phyloP scores from a whole-genome alignment of 2,888 invertebrate genomes.

The Callinectes sapidus region DNA sequence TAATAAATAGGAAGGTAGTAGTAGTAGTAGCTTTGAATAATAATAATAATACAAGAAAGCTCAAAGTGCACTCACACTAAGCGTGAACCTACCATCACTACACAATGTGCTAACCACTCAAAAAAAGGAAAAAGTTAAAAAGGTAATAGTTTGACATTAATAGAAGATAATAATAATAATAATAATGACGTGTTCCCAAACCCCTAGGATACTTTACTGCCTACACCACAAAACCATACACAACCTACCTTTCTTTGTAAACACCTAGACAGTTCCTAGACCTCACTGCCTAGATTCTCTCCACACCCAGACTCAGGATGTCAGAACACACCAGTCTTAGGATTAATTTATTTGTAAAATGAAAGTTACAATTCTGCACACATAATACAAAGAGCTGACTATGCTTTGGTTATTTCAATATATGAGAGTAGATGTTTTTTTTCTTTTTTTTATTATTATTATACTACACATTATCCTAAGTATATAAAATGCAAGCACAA shows the following conservation, averaged over 20 bases:
- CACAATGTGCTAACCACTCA: conserved; percentile 69
- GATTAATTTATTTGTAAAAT: conserved; percentile 70
- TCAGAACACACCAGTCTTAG: conserved; percentile 65
- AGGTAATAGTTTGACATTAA: neutral
- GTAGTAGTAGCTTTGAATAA: conserved; percentile 33
- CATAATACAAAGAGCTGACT: conserved; percentile 65
- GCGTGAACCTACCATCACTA: conserved; percentile 69
- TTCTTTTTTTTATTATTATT: conserved; percentile 43
- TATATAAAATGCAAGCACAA: conserved; percentile 68
- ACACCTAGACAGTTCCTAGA: conserved; percentile 67
- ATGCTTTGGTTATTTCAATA: conserved; percentile 64
- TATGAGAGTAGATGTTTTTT: conserved; percentile 38
- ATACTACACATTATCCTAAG: conserved; percentile 65
- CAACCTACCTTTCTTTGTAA: conserved; percentile 63
- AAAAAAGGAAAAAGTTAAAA: conserved; percentile 44
- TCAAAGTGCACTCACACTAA: conserved; percentile 66
- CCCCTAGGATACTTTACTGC: conserved; percentile 65
- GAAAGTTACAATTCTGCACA: conserved; percentile 62
- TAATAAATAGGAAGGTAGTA: no score
- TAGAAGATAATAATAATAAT: neutral
- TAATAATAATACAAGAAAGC: conserved; percentile 47
- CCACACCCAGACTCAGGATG: conserved; percentile 56
- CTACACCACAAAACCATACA: conserved; percentile 67
- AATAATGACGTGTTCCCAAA: conserved; percentile 56
- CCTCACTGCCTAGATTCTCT: conserved; percentile 62